phyloP scores from a whole-genome alignment of 2,888 invertebrate species.

The Caenorhabditis wallacei region DNA sequence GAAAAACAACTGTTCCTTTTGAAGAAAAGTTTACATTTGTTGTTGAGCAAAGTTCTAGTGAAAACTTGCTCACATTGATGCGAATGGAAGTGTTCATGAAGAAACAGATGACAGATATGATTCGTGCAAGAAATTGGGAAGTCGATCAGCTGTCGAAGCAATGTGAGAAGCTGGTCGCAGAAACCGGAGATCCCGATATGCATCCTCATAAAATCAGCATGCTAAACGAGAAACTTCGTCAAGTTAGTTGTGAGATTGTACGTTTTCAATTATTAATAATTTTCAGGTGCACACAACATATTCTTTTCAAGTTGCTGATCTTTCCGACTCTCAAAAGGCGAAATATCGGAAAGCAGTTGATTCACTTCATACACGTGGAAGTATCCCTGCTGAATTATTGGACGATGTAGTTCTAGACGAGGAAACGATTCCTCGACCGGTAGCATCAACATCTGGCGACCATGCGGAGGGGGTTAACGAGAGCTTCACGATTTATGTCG shows the following conservation, averaged over 20 bases:
- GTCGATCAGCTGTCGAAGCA: conserved; percentile 73
- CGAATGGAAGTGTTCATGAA: conserved; percentile 76
- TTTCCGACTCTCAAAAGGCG: conserved; percentile 72
- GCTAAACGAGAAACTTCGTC: conserved; percentile 78
- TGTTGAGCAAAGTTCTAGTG: conserved; percentile 54
- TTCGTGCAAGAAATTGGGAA: conserved; percentile 78
- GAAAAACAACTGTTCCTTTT: conserved; percentile 35
- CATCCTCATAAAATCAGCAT: conserved; percentile 76
- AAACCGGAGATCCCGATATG: conserved; percentile 63
- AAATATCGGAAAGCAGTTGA: conserved; percentile 72
- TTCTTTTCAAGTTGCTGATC: conserved; percentile 74
- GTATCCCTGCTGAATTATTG: conserved; percentile 63
- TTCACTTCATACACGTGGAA: conserved; percentile 63
- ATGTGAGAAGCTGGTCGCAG: conserved; percentile 72
- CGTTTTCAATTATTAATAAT: background rate
- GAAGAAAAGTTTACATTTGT: conserved; percentile 58
- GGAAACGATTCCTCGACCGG: conserved; percentile 24
- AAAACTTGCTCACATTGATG: conserved; percentile 64
- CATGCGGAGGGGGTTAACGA: conserved; percentile 72
- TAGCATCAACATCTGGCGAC: conserved; percentile 29
- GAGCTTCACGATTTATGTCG: conserved; percentile 81
- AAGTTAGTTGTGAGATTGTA: no score
- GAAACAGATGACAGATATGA: conserved; percentile 76
- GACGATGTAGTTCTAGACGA: conserved; percentile 63
- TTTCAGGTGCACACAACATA: conserved; percentile 74